These are phyloP conservation scores for Mechanitis mazaeus DNA, from an alignment of 2,888 invertebrate species.

Conservation along the genomic window DNA sequence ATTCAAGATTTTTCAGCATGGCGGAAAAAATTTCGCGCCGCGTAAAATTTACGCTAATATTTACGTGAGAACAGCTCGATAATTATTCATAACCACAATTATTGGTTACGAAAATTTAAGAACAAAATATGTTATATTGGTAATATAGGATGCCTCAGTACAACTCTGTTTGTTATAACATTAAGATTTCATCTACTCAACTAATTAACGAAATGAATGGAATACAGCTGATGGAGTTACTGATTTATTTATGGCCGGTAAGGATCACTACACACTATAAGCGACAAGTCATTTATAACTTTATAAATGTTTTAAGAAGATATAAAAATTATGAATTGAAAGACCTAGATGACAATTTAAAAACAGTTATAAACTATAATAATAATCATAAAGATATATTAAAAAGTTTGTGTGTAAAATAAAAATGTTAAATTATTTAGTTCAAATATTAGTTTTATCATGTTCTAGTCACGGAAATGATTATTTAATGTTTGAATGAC, in stretches of 20 bases:
- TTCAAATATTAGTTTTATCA: constrained; percentile 5
- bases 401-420: constrained; percentile 10
- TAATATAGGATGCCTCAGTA: no score
- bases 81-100: no score
- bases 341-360: neutral
- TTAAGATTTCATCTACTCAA: constrained; percentile 1
- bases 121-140: no score
- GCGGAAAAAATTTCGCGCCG: no score
- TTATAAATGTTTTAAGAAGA: neutral
- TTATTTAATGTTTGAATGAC: constrained; percentile 43
- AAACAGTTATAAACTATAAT: constrained; percentile 3
- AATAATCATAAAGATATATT: constrained; percentile 10
- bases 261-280: neutral
- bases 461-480: constrained; percentile 36
- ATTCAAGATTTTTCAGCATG: no score
- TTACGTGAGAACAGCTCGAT: no score
- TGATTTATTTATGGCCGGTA: neutral
- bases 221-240: neutral
- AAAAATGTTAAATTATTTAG: constrained; percentile 2
- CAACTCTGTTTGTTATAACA: no score
- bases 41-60: no score
- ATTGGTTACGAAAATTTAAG: no score
- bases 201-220: constrained; percentile 1
- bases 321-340: constrained; percentile 1
- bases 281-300: neutral